Percentiles rank a stretch among this genome's conserved stretches.
Conservation (phyloP, 2,888 invertebrate genomes). For the Ellobium chinense region DNA sequence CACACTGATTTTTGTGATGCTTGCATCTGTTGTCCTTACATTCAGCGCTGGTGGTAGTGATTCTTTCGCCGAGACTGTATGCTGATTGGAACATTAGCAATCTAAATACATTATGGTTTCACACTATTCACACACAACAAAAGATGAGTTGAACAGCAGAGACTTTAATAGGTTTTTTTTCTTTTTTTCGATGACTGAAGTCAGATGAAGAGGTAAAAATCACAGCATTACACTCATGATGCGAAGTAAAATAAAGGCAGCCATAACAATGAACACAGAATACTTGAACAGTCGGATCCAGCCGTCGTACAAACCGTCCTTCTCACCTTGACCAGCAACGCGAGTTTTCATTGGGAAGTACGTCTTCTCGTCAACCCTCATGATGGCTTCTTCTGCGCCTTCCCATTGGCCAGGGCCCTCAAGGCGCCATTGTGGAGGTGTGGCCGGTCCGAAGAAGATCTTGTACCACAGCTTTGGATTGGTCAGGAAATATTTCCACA, state of each 20-base stretch:
- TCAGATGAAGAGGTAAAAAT: neutral
- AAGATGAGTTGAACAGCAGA: too few species aligned
- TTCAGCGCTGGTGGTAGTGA: too few species aligned
- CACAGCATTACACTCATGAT: neutral
- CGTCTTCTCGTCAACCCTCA: constrained; percentile 53
- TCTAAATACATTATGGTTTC: too few species aligned
- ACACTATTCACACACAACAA: too few species aligned
- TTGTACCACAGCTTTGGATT: constrained; percentile 56
- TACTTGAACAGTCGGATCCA: constrained; percentile 55
- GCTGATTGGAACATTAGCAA: too few species aligned
- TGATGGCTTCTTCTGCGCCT: constrained; percentile 55
- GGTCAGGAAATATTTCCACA: constrained; percentile 56
- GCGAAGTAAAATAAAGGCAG: neutral
- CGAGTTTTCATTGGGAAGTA: constrained; percentile 59
- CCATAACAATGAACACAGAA: neutral
- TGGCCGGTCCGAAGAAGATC: constrained; percentile 54
- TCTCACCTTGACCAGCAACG: constrained; percentile 54
- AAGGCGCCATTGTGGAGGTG: constrained; percentile 60
- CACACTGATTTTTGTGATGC: too few species aligned
- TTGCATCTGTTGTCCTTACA: too few species aligned
- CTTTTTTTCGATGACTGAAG: too few species aligned
- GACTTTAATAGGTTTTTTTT: too few species aligned
- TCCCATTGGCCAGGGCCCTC: constrained; percentile 60
- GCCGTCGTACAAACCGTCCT: constrained; percentile 58
- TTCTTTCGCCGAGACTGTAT: too few species aligned